These are phyloP conservation scores for Artemia franciscana DNA, from an alignment of 1,140 invertebrate genomes.

Conservation along the genomic window DNA sequence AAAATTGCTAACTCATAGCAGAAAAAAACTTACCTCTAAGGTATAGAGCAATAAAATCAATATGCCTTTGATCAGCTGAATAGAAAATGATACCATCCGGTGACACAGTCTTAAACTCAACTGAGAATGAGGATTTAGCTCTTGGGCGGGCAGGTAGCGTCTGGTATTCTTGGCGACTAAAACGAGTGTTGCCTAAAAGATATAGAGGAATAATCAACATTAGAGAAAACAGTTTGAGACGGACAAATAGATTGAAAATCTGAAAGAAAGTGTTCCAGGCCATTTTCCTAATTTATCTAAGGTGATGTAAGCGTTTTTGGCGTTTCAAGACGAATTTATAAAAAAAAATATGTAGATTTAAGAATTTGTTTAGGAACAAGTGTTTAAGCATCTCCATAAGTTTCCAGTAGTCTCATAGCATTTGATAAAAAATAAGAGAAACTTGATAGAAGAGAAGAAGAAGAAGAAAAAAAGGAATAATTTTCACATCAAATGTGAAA, in stretches of 20 bases:
- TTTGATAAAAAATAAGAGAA: no score
- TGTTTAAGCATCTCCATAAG: no score
- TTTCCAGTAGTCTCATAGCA: no score
- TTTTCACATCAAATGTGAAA: no score
- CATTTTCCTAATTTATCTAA: conserved; percentile 5
- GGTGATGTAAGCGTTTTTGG: no score
- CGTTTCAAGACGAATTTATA: no score
- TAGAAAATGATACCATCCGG: conserved; percentile 68
- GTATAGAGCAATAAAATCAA: conserved; percentile 55
- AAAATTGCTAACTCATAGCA: no score
- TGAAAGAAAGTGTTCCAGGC: not conserved
- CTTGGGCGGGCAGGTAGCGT: conserved; percentile 24
- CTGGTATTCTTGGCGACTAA: conserved; percentile 46
- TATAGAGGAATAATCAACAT: not conserved
- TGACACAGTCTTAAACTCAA: conserved; percentile 55
- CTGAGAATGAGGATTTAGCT: conserved; percentile 38
- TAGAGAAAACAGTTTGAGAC: not conserved
- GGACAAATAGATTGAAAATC: not conserved
- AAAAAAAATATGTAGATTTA: no score
- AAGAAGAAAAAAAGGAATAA: no score
- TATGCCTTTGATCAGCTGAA: conserved; percentile 34
- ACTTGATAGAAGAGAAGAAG: no score
- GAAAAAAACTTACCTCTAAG: conserved; percentile 36
- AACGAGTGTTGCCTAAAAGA: conserved; percentile 32
- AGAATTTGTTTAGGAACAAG: no score